Conservation (phyloP, 2,113 vertebrate species). For the Tauraco erythrolophus region DNA sequence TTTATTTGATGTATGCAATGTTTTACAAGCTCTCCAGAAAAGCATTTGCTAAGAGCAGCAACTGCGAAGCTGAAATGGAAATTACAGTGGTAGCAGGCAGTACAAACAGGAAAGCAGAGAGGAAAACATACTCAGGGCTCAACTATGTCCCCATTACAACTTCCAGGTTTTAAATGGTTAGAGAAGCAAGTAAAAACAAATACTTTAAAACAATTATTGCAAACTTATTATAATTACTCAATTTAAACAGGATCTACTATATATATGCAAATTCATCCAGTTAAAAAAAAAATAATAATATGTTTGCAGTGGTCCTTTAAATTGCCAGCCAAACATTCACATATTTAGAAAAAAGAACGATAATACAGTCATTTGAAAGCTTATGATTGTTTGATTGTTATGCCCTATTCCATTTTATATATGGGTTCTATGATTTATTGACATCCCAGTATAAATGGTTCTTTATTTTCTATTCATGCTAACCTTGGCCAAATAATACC, state of each 20-base stretch:
- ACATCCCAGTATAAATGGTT: conserved; percentile 66
- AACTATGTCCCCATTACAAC: not conserved
- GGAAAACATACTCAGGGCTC: not conserved
- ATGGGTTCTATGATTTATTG: conserved; percentile 76
- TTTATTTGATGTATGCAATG: not conserved
- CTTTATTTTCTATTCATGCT: conserved; percentile 78
- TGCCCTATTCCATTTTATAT: conserved; percentile 56
- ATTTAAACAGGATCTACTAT: not conserved
- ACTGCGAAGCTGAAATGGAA: not conserved
- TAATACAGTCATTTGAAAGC: conserved; percentile 28
- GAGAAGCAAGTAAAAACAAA: not conserved
- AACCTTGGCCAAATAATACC: conserved; percentile 79
- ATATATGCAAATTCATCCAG: not conserved
- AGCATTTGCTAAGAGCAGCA: not conserved
- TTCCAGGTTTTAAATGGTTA: not conserved
- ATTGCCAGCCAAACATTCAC: not conserved
- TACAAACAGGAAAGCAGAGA: not conserved
- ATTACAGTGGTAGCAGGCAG: not conserved
- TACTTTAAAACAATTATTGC: not conserved
- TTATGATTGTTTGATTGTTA: conserved; percentile 55
- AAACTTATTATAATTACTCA: not conserved
- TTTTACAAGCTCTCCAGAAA: conserved; percentile 31
- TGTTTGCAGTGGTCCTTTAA: not conserved
- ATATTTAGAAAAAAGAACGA: not conserved
- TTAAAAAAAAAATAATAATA: not conserved